Conservation (phyloP, 2,113 vertebrate genomes). For the Odobenus rosmarus region DNA sequence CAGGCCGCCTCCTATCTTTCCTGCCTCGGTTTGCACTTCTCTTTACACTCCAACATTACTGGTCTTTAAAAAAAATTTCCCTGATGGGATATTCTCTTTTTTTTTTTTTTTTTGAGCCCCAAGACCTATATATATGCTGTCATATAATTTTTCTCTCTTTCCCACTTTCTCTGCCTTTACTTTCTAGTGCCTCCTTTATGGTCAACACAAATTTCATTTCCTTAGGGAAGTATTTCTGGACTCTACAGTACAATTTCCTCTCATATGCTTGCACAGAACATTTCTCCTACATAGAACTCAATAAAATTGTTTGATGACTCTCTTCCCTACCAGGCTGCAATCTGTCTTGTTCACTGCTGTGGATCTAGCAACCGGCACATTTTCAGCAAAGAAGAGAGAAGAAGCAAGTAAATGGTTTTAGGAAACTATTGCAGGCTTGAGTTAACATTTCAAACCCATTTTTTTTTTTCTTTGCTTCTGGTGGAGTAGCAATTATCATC, state of each 20-base stretch:
- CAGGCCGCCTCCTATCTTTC: not conserved
- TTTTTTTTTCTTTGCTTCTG: not conserved
- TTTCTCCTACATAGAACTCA: slow-evolving; percentile 61
- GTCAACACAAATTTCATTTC: slow-evolving; percentile 70
- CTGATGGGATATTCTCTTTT: not conserved
- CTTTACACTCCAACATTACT: not conserved
- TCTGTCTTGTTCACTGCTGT: slow-evolving; percentile 58
- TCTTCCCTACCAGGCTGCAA: slow-evolving; percentile 47
- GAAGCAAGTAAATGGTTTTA: not conserved
- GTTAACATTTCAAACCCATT: slow-evolving; percentile 35
- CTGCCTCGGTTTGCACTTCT: not conserved
- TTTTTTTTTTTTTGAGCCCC: not conserved
- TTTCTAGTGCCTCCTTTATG: slow-evolving; percentile 62
- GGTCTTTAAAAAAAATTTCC: not conserved
- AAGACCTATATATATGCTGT: not conserved
- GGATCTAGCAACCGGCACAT: slow-evolving; percentile 42
- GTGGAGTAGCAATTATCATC: not conserved
- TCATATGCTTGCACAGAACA: slow-evolving; percentile 58
- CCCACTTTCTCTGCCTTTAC: slow-evolving; percentile 45
- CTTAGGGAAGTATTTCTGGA: slow-evolving; percentile 60
- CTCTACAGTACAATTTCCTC: slow-evolving; percentile 50
- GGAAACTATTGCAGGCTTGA: not conserved
- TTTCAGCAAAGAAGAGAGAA: slow-evolving; percentile 31
- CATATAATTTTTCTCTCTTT: slow-evolving; percentile 29
- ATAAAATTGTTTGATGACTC: slow-evolving; percentile 74